Conservation (phyloP, 2,797 vertebrate species). For the Aeoliscus strigatus region DNA sequence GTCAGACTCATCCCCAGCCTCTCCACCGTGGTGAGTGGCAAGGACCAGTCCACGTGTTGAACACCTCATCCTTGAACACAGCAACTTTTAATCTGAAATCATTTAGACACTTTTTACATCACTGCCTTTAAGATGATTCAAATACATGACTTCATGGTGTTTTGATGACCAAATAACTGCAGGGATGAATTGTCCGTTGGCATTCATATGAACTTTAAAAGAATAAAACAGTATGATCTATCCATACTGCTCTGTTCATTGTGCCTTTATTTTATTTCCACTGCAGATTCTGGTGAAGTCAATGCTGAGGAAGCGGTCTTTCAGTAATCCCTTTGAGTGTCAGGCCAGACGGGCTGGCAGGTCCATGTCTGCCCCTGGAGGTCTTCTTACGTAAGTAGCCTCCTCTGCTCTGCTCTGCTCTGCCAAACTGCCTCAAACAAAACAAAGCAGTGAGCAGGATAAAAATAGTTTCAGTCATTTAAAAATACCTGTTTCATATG, state of each 20-base stretch:
- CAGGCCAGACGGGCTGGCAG: slow-evolving; percentile 79
- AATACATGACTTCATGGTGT: no score
- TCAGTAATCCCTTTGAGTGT: slow-evolving; percentile 94
- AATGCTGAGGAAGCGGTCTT: slow-evolving; percentile 96
- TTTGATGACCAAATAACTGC: no score
- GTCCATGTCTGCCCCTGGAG: slow-evolving; percentile 93
- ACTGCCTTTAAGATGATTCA: no score
- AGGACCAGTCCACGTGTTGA: no score
- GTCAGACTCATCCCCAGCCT: slow-evolving; percentile 98
- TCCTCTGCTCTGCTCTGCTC: slow-evolving; percentile 28
- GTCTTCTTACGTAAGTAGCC: slow-evolving; percentile 84
- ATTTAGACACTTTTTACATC: no score
- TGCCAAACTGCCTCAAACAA: slow-evolving; percentile 36
- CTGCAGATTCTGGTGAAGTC: slow-evolving; percentile 93
- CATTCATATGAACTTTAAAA: no score
- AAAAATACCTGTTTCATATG: slow-evolving; percentile 5
- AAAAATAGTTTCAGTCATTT: slow-evolving; percentile 42
- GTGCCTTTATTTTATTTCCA: slow-evolving; percentile 5
- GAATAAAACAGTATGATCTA: no score
- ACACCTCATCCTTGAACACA: no score
- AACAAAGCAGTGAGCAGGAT: slow-evolving; percentile 51
- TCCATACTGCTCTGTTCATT: no score
- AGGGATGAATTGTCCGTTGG: no score
- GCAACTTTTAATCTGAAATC: no score
- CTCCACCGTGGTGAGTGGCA: slow-evolving; percentile 98